Base-by-base conservation (phyloP, 1,140 invertebrate genomes). In the Microplitis demolitor region DNA sequence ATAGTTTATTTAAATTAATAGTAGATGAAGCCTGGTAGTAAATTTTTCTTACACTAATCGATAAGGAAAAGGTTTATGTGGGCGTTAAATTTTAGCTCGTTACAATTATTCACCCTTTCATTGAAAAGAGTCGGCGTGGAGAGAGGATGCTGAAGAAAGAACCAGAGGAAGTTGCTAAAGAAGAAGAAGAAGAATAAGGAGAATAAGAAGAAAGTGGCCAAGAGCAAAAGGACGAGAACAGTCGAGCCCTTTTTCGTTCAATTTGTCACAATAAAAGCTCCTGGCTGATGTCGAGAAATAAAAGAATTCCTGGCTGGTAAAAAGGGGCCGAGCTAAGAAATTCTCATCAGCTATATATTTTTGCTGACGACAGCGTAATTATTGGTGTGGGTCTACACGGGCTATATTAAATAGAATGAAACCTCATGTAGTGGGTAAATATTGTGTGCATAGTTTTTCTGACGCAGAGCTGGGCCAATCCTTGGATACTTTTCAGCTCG, bases 41-140 rank as follows among this genome's bases (percentile, higher is more conserved):
- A 24, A 24, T 24, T 24, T 24, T 24, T 24, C 24, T 24, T 24
- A 24, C 24, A 24, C 5, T 45, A 45, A 45, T 45, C 39, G 39
- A 56, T 16, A 56, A 13, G 31, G 4, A 34, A 33, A 61, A 33
- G 31, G 9, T 56, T 16, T 31, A 31, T 13, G 58, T 11, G 34
- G 35, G 24, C 37, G 61, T 71, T 33, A 69, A 77, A 82, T 83
- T 73, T 79, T 39, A 68, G 75, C 77, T 81, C 72, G 79, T 82
- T 84, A 82, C 79, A 83, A 84, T 84, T 82, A 83, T 81, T 79
- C 80, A 78, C 58, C 79, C 80, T 76, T 82, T 82, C 54, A 31
- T 75, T 50, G 61, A 58, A 64, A 34, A 64, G n/a, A 56, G 61
- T 5, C 24, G 62, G 64, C 45, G 54, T 37, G 0, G 16, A 24